Conservation (phyloP, 1,140 invertebrate species). For the Ectropis grisescens region DNA sequence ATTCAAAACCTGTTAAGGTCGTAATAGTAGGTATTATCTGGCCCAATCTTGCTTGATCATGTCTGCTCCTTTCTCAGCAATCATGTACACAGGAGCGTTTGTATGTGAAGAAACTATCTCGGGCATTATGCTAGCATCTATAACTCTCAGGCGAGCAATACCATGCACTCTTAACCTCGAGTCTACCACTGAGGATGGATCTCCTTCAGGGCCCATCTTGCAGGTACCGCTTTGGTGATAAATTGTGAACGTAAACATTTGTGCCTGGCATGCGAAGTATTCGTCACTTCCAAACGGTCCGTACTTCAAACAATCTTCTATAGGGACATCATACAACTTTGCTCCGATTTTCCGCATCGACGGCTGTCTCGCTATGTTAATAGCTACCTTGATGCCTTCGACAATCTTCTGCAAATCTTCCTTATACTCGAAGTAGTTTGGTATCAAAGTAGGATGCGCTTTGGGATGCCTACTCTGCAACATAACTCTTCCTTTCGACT, state of each 20-base stretch:
- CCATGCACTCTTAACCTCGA: conserved; percentile 78
- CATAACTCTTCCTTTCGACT: conserved; percentile 79
- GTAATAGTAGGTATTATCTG: conserved; percentile 11
- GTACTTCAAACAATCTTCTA: conserved; percentile 75
- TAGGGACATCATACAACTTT: conserved; percentile 72
- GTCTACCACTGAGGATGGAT: conserved; percentile 80
- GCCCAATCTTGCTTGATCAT: conserved; percentile 74
- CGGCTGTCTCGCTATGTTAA: conserved; percentile 72
- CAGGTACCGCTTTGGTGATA: conserved; percentile 87
- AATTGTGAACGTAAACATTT: conserved; percentile 80
- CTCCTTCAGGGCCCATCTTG: conserved; percentile 83
- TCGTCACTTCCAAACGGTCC: conserved; percentile 74
- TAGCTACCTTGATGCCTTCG: conserved; percentile 73
- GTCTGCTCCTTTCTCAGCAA: conserved; percentile 74
- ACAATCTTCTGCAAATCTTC: conserved; percentile 76
- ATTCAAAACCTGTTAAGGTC: too few species aligned
- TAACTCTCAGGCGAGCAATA: conserved; percentile 77
- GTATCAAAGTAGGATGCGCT: conserved; percentile 83
- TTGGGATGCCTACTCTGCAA: conserved; percentile 79
- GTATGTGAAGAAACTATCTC: conserved; percentile 74
- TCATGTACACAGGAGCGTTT: conserved; percentile 75
- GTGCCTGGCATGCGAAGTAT: conserved; percentile 82
- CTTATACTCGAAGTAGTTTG: conserved; percentile 81
- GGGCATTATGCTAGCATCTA: conserved; percentile 84
- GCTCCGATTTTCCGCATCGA: conserved; percentile 73